Base-by-base conservation (phyloP, 2,797 vertebrate genomes). In the Chaenodraco wilsoni region DNA sequence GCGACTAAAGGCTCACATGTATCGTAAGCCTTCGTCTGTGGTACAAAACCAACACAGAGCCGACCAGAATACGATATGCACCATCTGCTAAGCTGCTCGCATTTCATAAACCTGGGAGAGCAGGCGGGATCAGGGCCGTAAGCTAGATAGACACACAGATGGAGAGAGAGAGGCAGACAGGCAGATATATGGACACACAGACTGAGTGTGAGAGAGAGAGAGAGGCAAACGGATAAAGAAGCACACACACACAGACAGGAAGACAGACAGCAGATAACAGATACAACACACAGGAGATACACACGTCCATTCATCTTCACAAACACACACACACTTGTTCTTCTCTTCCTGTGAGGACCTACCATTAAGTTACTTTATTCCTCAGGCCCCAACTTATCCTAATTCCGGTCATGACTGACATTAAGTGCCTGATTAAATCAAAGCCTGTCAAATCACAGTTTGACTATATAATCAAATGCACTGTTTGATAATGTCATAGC, bases 61-160 rank as follows among this genome's bases (percentile, higher is more conserved):
- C 79, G 76, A 87, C 79, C 85, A 83, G 91, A 91, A 92, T 90
- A 86, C 84, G 85, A 91, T 91, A 91, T 87, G 90, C 87, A 91
- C 86, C 90, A 91, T 92, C 93, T 91, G 89, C 85, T 90, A 86
- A 92, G 88, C 87, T 89, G 90, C 88, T 88, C 85, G 72, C 86
- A 83, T 92, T 92, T 89, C 89, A 90, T 89, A 91, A 93, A 92
- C 88, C 85, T 89, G 91, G 87, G 88, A 88, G 86, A 87, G 89
- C 87, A 81, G 87, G 85, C 76, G 37, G 89, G 90, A 91, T 91
- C 90, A 90, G 88, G 84, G 79, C 81, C 61, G 79, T 90, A 83
- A 88, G 86, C 89, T 78, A 85, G 84, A 88, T 83, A 90, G 88
- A 91, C 88, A 85, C 63, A 81, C n/a, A 81, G 49, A 68, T 46